Evolutionary conservation across 1,140 invertebrate species (phyloP), one percentile per base, ranked within the genome.

Genomic region (Pogonomyrmex californicus): DNA sequence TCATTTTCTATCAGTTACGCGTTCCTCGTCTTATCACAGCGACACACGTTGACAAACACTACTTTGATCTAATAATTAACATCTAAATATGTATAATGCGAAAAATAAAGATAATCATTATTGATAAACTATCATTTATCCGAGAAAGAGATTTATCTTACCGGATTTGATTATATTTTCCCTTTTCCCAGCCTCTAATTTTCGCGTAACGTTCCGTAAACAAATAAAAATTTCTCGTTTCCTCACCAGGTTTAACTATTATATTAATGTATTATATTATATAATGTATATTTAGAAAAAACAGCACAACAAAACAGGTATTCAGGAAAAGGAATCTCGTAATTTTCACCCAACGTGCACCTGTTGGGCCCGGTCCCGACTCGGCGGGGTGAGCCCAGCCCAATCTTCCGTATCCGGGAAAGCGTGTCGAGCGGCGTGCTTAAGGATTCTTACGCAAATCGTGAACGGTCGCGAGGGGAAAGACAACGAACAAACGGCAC

Each of bases 371-470:
- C 30, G 14, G 54, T 79, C 12, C 17, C 30, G 68, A 60, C 54
- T 73, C 33, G 54, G 41, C 30, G 2, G 17, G 51, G 62, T 68
- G 56, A 68, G 70, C 49, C 77, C 82, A 68, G 70, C 49, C 77
- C 82, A 62, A 87, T 87, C 71, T 87, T 86, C 71, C 58, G 58
- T 38, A 51, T 85, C 86, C 81, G 73, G 73, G 88, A 89, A 86
- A 88, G 79, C 49, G 68, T 56, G 44, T 49, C 65, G 86, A 33
- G 38, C 60, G 9, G 49, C 65, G 63, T 60, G 73, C 14, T n/a
- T n/a, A n/a, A 54, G 73, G 17, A 10, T 4, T 60, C 44, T 85
- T 77, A 60, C 73, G 54, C 14, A 73, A 56, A 83, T 83, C 63
- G 49, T 7, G 23, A 54, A 23, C 14, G 58, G 63, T n/a, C 54